These are phyloP conservation scores for Coregonus clupeaformis DNA, from an alignment of 2,113 vertebrate species.

Conservation along the genomic window DNA sequence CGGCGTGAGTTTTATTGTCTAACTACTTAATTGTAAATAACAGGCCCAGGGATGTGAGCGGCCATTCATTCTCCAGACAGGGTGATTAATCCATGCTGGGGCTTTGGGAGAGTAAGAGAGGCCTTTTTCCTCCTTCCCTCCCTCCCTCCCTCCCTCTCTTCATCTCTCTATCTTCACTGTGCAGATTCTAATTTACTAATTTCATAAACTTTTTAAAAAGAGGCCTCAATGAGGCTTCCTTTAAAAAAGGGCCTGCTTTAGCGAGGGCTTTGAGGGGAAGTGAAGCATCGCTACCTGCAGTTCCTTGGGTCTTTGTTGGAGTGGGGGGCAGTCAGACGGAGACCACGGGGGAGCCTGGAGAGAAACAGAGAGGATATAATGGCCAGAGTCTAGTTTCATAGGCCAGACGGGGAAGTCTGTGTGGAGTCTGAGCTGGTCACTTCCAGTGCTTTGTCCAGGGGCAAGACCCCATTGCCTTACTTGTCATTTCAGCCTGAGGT, in stretches of 20 bases:
- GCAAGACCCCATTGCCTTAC: slow-evolving; percentile 42
- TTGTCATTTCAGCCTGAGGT: slow-evolving; percentile 44
- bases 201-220: slow-evolving; percentile 67
- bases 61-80: slow-evolving; percentile 72
- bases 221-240: slow-evolving; percentile 23
- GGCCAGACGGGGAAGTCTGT: slow-evolving; percentile 22
- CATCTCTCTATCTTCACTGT: slow-evolving; percentile 52
- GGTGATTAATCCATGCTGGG: slow-evolving; percentile 74
- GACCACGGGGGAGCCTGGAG: slow-evolving; percentile 37
- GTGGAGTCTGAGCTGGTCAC: slow-evolving; percentile 39
- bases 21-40: slow-evolving; percentile 71
- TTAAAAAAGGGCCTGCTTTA: slow-evolving; percentile 25
- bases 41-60: slow-evolving; percentile 62
- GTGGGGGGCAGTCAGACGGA: slow-evolving; percentile 33
- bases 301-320: slow-evolving; percentile 40
- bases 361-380: slow-evolving; percentile 47
- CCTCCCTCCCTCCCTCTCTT: slow-evolving; percentile 1
- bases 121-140: slow-evolving; percentile 38
- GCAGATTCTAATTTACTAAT: slow-evolving; percentile 72
- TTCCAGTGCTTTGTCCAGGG: slow-evolving; percentile 54
- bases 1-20: slow-evolving; percentile 71
- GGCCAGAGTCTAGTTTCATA: slow-evolving; percentile 11
- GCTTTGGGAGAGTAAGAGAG: slow-evolving; percentile 1
- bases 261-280: slow-evolving; percentile 1
- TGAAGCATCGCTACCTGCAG: slow-evolving; percentile 54